Base-by-base conservation (phyloP, 2,888 invertebrate species). In the Campoletis raptor region DNA sequence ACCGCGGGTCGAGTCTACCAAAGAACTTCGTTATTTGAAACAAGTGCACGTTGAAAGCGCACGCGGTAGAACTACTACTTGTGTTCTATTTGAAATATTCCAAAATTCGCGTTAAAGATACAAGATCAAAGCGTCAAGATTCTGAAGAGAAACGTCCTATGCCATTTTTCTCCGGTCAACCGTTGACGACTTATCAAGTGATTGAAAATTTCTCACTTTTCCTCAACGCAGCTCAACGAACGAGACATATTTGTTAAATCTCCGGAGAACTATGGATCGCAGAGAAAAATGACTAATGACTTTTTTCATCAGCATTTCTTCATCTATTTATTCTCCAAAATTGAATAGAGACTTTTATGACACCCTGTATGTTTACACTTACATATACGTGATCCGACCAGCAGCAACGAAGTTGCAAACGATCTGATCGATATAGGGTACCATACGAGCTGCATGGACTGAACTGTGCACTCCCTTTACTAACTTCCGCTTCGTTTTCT, bases 21-120 rank as follows among this genome's bases (percentile, higher is more conserved):
- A 64, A 76, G 84, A 86, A 86, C 84, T 86, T 86, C 81, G 86
- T 74, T 81, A 84, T 86, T 81, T 70, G 78, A 79, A 81, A 37
- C 78, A 81, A 81, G 74, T 69, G 48, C 78, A 61, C 54, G 64
- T 66, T 81, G 54, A 52, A 74, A 82, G 54, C 67, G 64, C 40
- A 40, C 69, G 54, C 37, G 48, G 52, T 70, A 45, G 24, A 42
- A 45, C 45, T 10, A 24, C 24, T 30, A 10, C 24, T 24, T 12
- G 57, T 24, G 12, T 21, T 24, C 57, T 8, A 57, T 12, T n/a
- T 52, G 9, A n/a, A 54, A 21, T 21, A 24, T 61, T 61, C 7
- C 0, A 4, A 70, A 18, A 45, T n/a, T 48, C 6, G 4, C 12
- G 30, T 70, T 9, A 10, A n/a, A 64, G 10, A 36, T 21, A n/a